Conservation (phyloP, 2,888 invertebrate species). For the Chouioia cunea region DNA sequence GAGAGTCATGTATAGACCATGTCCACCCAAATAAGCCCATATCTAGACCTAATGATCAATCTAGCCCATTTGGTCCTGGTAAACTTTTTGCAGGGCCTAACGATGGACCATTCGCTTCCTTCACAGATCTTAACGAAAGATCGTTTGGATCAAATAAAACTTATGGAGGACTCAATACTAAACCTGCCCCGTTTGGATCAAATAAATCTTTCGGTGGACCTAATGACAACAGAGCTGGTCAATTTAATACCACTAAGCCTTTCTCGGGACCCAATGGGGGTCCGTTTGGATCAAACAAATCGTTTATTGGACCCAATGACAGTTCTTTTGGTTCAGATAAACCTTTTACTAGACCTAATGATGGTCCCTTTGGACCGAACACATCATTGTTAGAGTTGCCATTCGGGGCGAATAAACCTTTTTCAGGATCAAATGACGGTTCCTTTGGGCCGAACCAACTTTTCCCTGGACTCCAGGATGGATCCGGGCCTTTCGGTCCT, state of each 20-base stretch:
- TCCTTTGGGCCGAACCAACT: constrained; percentile 16
- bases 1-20: no score
- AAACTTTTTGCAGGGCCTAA: not conserved
- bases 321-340: not conserved
- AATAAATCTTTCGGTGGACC: not conserved
- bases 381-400: constrained; percentile 17
- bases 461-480: constrained; percentile 29
- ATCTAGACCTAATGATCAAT: no score
- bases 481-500: not conserved
- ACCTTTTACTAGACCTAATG: constrained; percentile 4
- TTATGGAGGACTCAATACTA: not conserved
- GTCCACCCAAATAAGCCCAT: no score
- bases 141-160: not conserved
- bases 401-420: not conserved
- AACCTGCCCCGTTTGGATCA: not conserved
- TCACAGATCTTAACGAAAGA: not conserved
- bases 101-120: not conserved
- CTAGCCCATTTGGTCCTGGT: not conserved
- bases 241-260: no score
- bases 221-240: not conserved
- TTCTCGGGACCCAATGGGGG: no score
- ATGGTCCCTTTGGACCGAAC: not conserved
- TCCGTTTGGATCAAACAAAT: no score
- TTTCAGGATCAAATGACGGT: not conserved
- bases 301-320: not conserved